A percentile compares a stretch with the other conserved stretches of the same genome.
These are phyloP conservation scores for Apteryx owenii DNA, from an alignment of 2,113 vertebrate species.

Conservation along the genomic window DNA sequence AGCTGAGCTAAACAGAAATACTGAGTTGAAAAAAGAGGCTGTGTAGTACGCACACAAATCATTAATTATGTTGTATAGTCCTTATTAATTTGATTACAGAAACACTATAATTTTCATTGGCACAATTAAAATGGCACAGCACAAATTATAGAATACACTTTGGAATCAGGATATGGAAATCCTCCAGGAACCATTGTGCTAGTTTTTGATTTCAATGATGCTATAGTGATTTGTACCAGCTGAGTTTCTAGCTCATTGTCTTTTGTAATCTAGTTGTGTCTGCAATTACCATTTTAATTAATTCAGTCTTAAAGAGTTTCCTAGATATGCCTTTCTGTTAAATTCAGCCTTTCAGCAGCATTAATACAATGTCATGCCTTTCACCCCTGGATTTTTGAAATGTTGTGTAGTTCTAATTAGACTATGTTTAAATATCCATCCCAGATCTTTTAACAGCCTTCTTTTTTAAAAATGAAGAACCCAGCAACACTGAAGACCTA, in stretches of 20 bases:
- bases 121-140: background rate
- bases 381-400: background rate
- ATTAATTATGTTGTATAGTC: background rate
- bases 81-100: constrained; percentile 21
- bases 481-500: background rate
- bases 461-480: background rate
- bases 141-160: background rate
- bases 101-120: background rate
- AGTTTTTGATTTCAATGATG: background rate
- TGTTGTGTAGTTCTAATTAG: background rate
- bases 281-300: constrained; percentile 39
- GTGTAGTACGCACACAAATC: background rate
- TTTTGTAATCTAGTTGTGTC: background rate
- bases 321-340: background rate
- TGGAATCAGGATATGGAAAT: background rate
- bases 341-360: background rate
- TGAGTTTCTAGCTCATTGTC: constrained; percentile 20
- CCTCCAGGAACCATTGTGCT: background rate
- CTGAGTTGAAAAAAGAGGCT: background rate
- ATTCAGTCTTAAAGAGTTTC: background rate
- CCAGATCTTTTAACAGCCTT: background rate
- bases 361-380: background rate
- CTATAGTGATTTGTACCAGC: background rate
- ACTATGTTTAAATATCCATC: background rate
- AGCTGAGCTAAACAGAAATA: background rate